These are phyloP conservation scores for Coptodon bakossiorum DNA, from an alignment of 2,113 vertebrate genomes.

Conservation along the genomic window DNA sequence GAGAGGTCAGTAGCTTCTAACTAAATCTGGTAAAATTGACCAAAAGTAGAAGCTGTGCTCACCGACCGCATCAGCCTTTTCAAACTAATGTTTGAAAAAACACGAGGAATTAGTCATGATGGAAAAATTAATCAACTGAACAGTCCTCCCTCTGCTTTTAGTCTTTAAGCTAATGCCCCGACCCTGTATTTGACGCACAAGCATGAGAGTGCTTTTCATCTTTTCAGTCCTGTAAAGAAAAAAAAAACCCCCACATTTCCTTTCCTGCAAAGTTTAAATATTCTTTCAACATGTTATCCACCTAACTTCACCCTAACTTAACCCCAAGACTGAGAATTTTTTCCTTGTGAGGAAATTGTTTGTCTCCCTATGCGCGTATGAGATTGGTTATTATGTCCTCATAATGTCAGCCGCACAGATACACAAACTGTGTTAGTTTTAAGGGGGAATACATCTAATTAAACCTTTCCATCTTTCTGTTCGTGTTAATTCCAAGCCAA, in stretches of 20 bases:
- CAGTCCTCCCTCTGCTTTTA: neutral
- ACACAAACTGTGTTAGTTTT: neutral
- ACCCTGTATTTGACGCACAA: neutral
- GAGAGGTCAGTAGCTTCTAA: neutral
- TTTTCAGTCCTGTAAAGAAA: neutral
- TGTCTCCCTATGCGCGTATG: neutral
- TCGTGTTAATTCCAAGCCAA: slow-evolving; percentile 1
- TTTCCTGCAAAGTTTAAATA: neutral
- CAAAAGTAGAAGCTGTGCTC: neutral
- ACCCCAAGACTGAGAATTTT: neutral
- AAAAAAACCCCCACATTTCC: accelerated
- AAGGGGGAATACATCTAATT: neutral
- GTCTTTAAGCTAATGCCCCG: neutral
- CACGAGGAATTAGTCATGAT: neutral
- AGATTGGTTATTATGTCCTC: neutral
- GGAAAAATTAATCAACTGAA: neutral
- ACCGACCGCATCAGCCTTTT: neutral
- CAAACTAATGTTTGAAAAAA: neutral
- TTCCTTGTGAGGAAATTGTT: neutral
- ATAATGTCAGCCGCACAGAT: neutral
- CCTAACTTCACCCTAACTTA: neutral
- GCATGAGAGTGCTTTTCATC: neutral
- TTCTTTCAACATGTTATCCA: neutral
- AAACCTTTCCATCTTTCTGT: slow-evolving; percentile 2
- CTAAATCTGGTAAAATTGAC: neutral